phyloP scores from a whole-genome alignment of 23 tunicate species.

The Trididemnum miniatum region DNA sequence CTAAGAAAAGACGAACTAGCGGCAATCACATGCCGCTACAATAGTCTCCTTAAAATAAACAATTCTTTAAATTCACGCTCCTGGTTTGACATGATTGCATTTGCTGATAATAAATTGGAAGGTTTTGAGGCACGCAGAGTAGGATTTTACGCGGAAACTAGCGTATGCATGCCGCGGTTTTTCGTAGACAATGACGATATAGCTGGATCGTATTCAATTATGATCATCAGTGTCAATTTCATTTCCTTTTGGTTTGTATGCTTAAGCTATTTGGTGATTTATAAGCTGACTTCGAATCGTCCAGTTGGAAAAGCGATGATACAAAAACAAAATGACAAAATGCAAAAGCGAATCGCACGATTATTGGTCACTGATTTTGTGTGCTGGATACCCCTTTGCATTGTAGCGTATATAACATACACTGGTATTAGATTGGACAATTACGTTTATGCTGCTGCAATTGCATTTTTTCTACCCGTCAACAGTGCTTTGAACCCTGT shows the following conservation, averaged over 20 bases:
- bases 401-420: slow-evolving; percentile 5
- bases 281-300: background rate
- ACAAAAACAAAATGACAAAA: background rate
- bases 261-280: background rate
- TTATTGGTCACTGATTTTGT: slow-evolving; percentile 33
- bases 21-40: background rate
- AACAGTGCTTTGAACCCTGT: slow-evolving; percentile 38
- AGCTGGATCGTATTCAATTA: background rate
- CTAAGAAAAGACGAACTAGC: background rate
- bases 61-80: background rate
- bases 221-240: slow-evolving; percentile 6
- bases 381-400: slow-evolving; percentile 42
- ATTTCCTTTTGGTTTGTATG: slow-evolving; percentile 17
- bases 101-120: background rate
- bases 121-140: background rate
- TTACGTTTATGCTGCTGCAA: background rate
- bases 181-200: background rate
- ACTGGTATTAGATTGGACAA: background rate
- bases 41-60: background rate
- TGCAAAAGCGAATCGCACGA: slow-evolving; percentile 19
- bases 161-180: slow-evolving; percentile 22
- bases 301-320: background rate
- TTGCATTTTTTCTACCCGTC: slow-evolving; percentile 32
- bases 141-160: slow-evolving; percentile 8
- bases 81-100: background rate